Evolutionary conservation across 2,797 vertebrate genomes (phyloP).

Genomic region (Fringilla coelebs): DNA sequence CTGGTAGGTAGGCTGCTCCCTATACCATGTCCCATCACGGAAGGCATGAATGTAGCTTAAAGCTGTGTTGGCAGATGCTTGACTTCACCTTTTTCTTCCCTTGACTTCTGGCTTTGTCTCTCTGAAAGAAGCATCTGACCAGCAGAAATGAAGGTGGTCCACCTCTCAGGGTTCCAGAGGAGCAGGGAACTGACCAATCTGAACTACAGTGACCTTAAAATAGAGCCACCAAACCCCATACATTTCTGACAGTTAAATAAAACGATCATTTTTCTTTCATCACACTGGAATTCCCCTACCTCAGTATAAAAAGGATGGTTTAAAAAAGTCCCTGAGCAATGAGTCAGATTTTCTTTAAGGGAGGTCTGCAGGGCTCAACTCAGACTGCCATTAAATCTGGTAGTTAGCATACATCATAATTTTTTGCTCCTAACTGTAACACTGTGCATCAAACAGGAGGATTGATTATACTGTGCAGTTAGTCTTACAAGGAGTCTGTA

Average conservation of each 20-base stretch:
- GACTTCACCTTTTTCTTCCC: background rate
- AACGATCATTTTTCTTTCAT: background rate
- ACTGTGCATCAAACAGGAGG: background rate
- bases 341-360: conserved; percentile 33
- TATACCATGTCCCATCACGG: background rate
- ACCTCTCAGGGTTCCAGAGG: background rate
- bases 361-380: background rate
- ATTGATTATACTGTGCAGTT: background rate
- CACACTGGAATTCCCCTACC: conserved; percentile 15
- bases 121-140: background rate
- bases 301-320: background rate
- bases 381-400: background rate
- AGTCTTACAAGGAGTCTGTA: background rate
- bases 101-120: background rate
- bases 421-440: background rate
- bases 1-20: background rate
- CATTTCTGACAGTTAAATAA: background rate
- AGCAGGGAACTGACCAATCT: background rate
- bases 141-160: background rate
- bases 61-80: background rate
- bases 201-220: background rate
- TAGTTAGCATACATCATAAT: background rate
- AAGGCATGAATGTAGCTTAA: background rate
- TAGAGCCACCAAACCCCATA: background rate
- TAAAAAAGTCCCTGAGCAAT: background rate